Percentiles rank a stretch among this genome's conserved stretches.
Conservation (phyloP, 92 coral and sea anemone genomes). For the Siderastrea siderea region DNA sequence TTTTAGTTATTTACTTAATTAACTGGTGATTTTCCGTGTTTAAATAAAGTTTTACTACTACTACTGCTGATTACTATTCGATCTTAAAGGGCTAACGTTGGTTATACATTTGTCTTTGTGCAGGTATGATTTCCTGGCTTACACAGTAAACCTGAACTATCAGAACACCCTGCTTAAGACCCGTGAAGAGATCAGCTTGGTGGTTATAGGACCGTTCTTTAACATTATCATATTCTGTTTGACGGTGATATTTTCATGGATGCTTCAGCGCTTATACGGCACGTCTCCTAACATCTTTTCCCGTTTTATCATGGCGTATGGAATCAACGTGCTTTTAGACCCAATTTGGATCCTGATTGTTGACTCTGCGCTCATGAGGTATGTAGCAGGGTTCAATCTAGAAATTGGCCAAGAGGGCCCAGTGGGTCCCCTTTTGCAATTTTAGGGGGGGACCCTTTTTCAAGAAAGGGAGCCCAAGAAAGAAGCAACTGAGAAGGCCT, state of each 20-base stretch:
- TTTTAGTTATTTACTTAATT: no score
- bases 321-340: conserved; percentile 89
- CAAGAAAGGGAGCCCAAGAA: no score
- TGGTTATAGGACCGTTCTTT: conserved; percentile 91
- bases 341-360: conserved; percentile 96
- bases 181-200: conserved; percentile 90
- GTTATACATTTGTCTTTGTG: not conserved
- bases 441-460: no score
- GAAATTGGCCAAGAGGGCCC: no score
- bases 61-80: no score
- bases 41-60: no score
- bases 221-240: conserved; percentile 85
- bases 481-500: no score
- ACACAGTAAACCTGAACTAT: conserved; percentile 96
- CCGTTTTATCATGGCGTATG: conserved; percentile 96
- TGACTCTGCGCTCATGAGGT: conserved; percentile 93
- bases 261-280: conserved; percentile 88
- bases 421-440: no score
- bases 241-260: conserved; percentile 81
- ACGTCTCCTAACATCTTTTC: conserved; percentile 92
- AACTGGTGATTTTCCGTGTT: no score
- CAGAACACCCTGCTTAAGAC: conserved; percentile 94
- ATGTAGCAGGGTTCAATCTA: not conserved
- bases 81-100: not conserved
- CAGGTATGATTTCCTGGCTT: conserved; percentile 94